A percentile compares a stretch with the other conserved stretches of the same genome.
These are phyloP conservation scores for Myopa tessellatipennis DNA, from an alignment of 2,888 invertebrate genomes.

Conservation along the genomic window DNA sequence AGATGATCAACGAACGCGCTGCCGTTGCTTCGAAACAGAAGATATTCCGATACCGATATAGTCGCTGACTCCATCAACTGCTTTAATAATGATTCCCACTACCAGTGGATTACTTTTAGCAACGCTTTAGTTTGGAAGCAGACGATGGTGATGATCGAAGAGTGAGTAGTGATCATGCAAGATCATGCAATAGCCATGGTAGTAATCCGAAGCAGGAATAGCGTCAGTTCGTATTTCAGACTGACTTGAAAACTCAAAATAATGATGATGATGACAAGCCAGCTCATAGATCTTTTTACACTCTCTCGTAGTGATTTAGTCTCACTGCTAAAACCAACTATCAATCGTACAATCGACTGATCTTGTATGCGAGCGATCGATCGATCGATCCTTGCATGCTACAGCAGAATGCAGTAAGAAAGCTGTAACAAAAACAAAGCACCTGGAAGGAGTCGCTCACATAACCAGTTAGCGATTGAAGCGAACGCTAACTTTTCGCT, in stretches of 20 bases:
- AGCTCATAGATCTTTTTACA: conserved; percentile 32
- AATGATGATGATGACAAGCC: conserved; percentile 37
- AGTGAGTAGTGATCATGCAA: neutral
- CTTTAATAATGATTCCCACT: no score
- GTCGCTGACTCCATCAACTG: no score
- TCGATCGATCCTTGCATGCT: conserved; percentile 25
- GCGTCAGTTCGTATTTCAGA: neutral
- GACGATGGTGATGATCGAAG: no score
- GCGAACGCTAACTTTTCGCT: neutral
- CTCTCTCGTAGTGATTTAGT: neutral
- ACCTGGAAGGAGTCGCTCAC: neutral
- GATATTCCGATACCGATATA: no score
- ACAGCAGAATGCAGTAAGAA: neutral
- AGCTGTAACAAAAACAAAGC: neutral
- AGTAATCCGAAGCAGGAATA: conserved; percentile 5
- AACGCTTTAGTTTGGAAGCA: no score
- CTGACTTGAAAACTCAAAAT: neutral
- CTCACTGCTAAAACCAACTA: conserved; percentile 28
- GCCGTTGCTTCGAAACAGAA: no score
- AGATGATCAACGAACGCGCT: no score
- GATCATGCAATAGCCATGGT: neutral
- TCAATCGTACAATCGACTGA: conserved; percentile 17
- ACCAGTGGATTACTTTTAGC: no score
- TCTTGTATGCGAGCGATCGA: conserved; percentile 1
- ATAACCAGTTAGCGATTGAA: neutral